Evolutionary conservation across 2,113 vertebrate species (phyloP).

Genomic region (Corythornis cristatus): DNA sequence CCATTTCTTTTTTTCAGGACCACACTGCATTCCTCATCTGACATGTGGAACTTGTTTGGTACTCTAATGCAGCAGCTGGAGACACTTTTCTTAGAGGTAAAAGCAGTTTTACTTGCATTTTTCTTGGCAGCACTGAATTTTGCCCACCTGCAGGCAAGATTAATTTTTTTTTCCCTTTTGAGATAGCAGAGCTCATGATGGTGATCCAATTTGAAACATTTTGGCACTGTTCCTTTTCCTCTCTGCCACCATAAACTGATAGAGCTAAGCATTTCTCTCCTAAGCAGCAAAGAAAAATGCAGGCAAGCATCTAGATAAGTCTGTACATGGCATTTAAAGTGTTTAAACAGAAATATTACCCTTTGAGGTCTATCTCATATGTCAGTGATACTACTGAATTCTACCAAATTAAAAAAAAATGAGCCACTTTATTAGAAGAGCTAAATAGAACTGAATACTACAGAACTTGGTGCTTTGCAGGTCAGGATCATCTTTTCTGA

Average conservation of each 20-base stretch:
- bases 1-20: conserved; percentile 49
- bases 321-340: background rate
- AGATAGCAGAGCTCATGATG: conserved; percentile 10
- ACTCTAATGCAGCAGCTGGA: conserved; percentile 55
- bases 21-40: conserved; percentile 1
- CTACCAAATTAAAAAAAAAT: background rate
- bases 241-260: background rate
- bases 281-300: background rate
- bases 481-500: background rate
- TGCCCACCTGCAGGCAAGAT: conserved; percentile 52
- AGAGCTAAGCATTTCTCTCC: background rate
- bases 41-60: conserved; percentile 65
- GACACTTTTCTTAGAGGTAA: conserved; percentile 48
- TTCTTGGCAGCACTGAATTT: conserved; percentile 53
- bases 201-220: conserved; percentile 40
- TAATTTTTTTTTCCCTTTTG: conserved; percentile 8
- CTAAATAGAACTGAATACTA: background rate
- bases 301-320: background rate
- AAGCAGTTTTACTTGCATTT: conserved; percentile 57
- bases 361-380: background rate
- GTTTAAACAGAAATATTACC: background rate
- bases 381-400: background rate
- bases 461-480: background rate
- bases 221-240: conserved; percentile 8
- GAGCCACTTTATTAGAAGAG: background rate